Percentiles rank a stretch among this genome's conserved stretches.
phyloP scores from a whole-genome alignment of 92 coral and sea anemone species.

The Nematostella vectensis region DNA sequence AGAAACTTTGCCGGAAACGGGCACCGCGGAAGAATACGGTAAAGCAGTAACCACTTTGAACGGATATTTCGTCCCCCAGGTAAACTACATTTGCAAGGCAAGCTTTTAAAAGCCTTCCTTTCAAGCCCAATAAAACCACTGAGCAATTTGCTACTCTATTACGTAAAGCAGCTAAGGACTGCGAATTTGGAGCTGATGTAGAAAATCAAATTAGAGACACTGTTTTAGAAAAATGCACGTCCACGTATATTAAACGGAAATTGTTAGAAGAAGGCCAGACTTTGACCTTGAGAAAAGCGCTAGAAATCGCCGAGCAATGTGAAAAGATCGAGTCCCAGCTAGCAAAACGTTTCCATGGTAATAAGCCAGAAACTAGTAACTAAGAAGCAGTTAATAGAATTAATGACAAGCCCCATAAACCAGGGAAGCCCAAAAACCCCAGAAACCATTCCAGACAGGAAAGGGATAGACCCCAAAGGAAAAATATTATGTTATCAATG shows the following conservation, averaged over 20 bases:
- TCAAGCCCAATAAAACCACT: slow-evolving; percentile 11
- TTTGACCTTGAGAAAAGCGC: slow-evolving; percentile 15
- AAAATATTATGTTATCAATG: neutral
- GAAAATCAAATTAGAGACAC: slow-evolving; percentile 12
- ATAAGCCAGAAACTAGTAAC: neutral
- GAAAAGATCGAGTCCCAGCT: slow-evolving; percentile 16
- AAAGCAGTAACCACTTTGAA: slow-evolving; percentile 40
- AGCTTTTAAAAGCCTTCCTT: slow-evolving; percentile 12
- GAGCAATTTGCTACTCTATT: slow-evolving; percentile 7
- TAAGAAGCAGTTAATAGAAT: neutral
- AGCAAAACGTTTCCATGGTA: slow-evolving; percentile 7
- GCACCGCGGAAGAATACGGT: slow-evolving; percentile 31
- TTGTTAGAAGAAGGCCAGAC: slow-evolving; percentile 16
- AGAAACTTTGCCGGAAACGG: slow-evolving; percentile 19
- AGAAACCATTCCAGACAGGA: neutral
- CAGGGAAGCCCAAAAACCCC: neutral
- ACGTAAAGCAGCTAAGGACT: slow-evolving; percentile 14
- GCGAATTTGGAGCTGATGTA: slow-evolving; percentile 13
- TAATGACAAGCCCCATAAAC: neutral
- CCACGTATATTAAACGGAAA: slow-evolving; percentile 2
- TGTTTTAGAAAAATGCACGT: slow-evolving; percentile 1
- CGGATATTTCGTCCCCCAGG: slow-evolving; percentile 23
- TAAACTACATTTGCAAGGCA: slow-evolving; percentile 37
- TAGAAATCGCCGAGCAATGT: slow-evolving; percentile 19
- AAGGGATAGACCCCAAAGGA: neutral